Evolutionary conservation across 2,888 invertebrate genomes (phyloP), one percentile per base, ranked within the genome.

Genomic region (Tridacna crocea): DNA sequence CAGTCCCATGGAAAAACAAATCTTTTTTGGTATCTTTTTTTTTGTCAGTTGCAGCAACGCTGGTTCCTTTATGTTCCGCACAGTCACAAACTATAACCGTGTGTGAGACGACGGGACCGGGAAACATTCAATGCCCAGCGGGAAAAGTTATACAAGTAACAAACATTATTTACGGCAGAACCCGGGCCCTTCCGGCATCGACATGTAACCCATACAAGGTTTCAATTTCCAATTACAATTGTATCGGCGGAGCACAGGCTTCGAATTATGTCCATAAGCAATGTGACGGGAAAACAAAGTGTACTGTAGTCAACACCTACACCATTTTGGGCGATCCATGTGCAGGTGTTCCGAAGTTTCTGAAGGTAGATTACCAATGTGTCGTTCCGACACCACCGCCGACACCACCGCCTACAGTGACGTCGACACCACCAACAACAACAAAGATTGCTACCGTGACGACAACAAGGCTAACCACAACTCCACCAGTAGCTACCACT

Each of bases 271-370:
- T 85, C 6, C 66, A 82, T 6, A 55, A 63, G 51, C 73, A 75
- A 48, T 85, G 85, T 46, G 36, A 60, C 15, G 76, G 73, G 26
- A 80, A 85, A 65, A 61, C 66, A 10, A 76, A 51, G 24, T 85
- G 85, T 51, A 78, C 80, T 12, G 75, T 85, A 11, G 68, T 75
- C 15, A 82, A 82, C 63, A 77, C 79, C 19, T 82, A 80, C 58
- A n/a, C 61, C 17, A 60, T 78, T 0, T 55, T 85, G 10, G 89
- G 88, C 11, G 84, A 89, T 60, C 89, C 89, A 8, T 89, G 89
- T 76, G 36, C 84, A 6, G 82, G 80, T 6, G 80, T 79, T 13
- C 84, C 88, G 0, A 89, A 89, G 72, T 89, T 87, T 79, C 66
- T 89, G 26, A 80, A 85, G 72, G 72, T 85, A 74, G 84, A 84